These are phyloP conservation scores for Nerophis ophidion DNA, from an alignment of 2,113 vertebrate species.

Conservation along the genomic window DNA sequence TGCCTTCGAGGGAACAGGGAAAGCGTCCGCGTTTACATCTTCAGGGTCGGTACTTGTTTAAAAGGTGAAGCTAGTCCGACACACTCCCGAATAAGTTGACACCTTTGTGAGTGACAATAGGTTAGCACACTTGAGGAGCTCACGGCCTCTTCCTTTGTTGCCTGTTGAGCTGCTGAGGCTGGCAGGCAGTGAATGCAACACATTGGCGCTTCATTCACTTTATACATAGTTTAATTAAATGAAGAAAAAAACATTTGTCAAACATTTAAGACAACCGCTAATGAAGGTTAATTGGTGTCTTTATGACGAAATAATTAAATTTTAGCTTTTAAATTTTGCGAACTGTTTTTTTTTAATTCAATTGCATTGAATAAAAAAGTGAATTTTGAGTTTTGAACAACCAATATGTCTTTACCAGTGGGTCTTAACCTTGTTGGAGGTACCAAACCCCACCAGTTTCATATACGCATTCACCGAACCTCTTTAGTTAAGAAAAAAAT, in stretches of 20 bases:
- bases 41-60: background rate
- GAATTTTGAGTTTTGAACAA: too few species aligned
- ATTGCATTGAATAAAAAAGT: too few species aligned
- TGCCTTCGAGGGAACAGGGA: background rate
- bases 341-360: too few species aligned
- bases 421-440: too few species aligned
- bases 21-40: background rate
- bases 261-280: background rate
- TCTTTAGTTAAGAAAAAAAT: too few species aligned
- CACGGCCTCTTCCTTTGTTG: constrained; percentile 67
- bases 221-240: background rate
- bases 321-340: too few species aligned
- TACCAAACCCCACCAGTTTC: too few species aligned
- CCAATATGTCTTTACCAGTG: too few species aligned
- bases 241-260: too few species aligned
- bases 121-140: constrained; percentile 55
- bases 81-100: constrained; percentile 15
- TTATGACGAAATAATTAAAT: too few species aligned
- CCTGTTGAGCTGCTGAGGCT: constrained; percentile 76
- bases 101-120: constrained; percentile 32
- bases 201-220: constrained; percentile 18
- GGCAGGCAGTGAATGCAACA: constrained; percentile 49
- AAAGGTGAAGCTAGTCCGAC: background rate
- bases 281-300: background rate
- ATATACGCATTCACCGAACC: too few species aligned